Conservation (phyloP, 1,140 invertebrate genomes). For the Eueides isabella region DNA sequence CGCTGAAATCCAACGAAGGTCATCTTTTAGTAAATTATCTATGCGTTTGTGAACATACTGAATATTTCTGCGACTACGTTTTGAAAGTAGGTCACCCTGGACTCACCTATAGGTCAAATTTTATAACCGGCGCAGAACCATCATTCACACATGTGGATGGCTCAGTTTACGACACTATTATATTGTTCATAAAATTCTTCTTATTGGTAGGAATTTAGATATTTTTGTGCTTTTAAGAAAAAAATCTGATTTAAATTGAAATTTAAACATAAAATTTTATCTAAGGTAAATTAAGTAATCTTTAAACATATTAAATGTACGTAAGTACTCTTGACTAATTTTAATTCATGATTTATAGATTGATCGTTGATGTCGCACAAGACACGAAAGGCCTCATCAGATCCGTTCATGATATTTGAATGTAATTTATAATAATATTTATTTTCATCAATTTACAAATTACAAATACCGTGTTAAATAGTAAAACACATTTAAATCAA, state of each 20-base stretch:
- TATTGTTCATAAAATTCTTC: conserved; percentile 22
- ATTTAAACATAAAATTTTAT: background rate
- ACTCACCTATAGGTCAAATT: conserved; percentile 33
- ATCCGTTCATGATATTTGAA: too few relatives aligned
- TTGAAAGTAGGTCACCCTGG: conserved; percentile 51
- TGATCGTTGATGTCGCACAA: too few relatives aligned
- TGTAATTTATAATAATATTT: too few relatives aligned
- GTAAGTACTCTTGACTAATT: too few relatives aligned
- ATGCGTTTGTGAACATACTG: conserved; percentile 49
- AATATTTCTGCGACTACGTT: conserved; percentile 41
- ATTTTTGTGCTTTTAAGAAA: background rate
- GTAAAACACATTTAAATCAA: too few relatives aligned
- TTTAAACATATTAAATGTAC: too few relatives aligned
- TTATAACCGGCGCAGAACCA: conserved; percentile 32
- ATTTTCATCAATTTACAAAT: too few relatives aligned
- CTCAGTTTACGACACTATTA: conserved; percentile 25
- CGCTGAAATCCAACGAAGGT: conserved; percentile 63
- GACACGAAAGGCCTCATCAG: too few relatives aligned
- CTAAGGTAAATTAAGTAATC: too few relatives aligned
- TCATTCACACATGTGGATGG: conserved; percentile 31
- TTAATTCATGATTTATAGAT: too few relatives aligned
- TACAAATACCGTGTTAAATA: too few relatives aligned
- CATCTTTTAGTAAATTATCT: conserved; percentile 63
- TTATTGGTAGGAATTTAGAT: conserved; percentile 9
- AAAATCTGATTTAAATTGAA: background rate